Evolutionary conservation across 2,888 invertebrate species (phyloP).

Genomic region (Bembecia ichneumoniformis): DNA sequence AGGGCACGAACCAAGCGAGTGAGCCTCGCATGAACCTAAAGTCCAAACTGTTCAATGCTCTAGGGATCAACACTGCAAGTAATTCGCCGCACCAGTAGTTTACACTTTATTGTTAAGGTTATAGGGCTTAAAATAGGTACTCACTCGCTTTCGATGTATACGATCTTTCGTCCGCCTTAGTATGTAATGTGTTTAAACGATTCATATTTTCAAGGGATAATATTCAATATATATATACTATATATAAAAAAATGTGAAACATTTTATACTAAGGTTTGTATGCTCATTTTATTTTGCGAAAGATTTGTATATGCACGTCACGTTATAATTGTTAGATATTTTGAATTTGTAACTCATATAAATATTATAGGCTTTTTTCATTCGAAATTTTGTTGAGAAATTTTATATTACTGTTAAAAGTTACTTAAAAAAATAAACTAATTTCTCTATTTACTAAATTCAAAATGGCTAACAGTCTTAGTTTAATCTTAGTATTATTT

Average conservation of each 20-base stretch:
- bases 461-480: constrained; percentile 26
- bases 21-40: constrained; percentile 84
- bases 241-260: not conserved
- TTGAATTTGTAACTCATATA: constrained; percentile 30
- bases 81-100: constrained; percentile 55
- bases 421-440: no score
- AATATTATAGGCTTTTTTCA: not conserved
- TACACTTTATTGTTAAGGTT: constrained; percentile 23
- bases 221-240: not conserved
- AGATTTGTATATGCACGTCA: constrained; percentile 15
- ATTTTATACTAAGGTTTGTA: no score
- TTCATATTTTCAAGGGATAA: no score
- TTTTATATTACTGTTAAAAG: no score
- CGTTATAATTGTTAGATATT: constrained; percentile 35
- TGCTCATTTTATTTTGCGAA: constrained; percentile 4
- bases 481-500: constrained; percentile 57
- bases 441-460: constrained; percentile 20
- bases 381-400: no score
- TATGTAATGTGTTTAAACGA: not conserved
- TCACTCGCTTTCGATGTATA: constrained; percentile 28
- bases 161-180: constrained; percentile 17
- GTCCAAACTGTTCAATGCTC: constrained; percentile 88
- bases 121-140: constrained; percentile 15
- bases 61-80: constrained; percentile 82
- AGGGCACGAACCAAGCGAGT: constrained; percentile 78